Base-by-base conservation (phyloP, 2,888 invertebrate genomes). In the Tetropium fuscum region DNA sequence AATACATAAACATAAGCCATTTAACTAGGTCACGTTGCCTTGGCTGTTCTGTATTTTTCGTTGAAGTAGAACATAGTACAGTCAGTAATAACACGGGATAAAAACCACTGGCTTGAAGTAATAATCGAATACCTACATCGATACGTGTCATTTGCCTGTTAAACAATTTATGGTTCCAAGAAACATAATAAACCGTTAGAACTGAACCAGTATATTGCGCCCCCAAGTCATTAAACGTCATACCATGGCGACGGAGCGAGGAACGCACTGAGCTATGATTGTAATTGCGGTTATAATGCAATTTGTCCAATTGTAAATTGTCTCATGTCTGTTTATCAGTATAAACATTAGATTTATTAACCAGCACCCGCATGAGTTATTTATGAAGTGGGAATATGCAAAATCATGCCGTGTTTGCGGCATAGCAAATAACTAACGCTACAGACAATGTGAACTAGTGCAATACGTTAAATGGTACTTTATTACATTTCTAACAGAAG, bases 351-450 rank as follows among this genome's bases (percentile, higher is more conserved):
- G 19, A 48, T 48, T 48, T 48, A 48, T 48, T 36, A 36, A 22
- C 20, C 34, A 22, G 48, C 36, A 36, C 48, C 36, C 48, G 36
- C 48, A 48, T 48, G 22, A 13, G 48, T 48, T 36, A 36, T 36
- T 48, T 48, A 48, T 38, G 36, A 48, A 36, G 48, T 48, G 48
- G 48, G 36, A 48, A 48, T 48, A 32, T 36, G 48, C 36, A 36
- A 36, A 48, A 36, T 36, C 36, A 36, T 38, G 36, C 27, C 43
- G 25, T 10, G 34, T 34, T 19, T 34, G 11, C 8, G 19, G 36
- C 36, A 36, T 48, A 19, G 48, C 15, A 48, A 48, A 25, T 22
- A 36, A 20, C 8, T 41, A 41, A 41, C 41, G 19, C 18, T 38
- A 38, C 32, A 10, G 48, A 20, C 32, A 47, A 32, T 47, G 32